A percentile compares a stretch with the other conserved stretches of the same genome.
Conservation (phyloP, 2,888 invertebrate species). For the Plebejus melissa region DNA sequence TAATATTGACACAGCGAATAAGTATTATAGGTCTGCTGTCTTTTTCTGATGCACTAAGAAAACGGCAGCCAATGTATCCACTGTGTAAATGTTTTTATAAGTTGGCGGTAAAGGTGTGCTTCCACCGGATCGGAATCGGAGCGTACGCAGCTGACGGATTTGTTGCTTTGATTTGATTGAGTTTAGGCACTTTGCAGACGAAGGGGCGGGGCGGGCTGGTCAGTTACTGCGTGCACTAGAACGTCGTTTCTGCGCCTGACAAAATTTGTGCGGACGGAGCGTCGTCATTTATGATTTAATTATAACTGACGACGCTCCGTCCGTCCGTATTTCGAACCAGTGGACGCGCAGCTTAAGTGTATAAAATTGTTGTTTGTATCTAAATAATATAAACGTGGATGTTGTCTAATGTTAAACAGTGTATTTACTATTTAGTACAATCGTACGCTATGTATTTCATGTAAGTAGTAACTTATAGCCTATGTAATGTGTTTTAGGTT, state of each 20-base stretch:
- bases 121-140: no score
- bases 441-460: constrained; percentile 1
- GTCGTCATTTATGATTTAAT: no score
- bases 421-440: constrained; percentile 3
- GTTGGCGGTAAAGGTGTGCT: no score
- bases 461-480: neutral
- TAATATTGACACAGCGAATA: neutral
- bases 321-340: no score
- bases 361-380: constrained; percentile 8
- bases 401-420: constrained; percentile 20
- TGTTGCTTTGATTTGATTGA: no score
- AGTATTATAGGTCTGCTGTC: neutral
- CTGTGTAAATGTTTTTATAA: neutral
- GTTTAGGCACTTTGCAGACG: no score
- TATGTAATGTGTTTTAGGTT: constrained; percentile 1
- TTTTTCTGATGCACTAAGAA: neutral
- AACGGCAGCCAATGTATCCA: neutral
- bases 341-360: neutral
- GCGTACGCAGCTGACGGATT: no score
- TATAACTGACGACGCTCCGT: no score
- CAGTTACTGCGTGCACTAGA: no score
- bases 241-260: no score
- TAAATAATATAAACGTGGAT: constrained; percentile 11
- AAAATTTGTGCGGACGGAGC: no score
- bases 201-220: no score